Evolutionary conservation across 2,888 invertebrate genomes (phyloP).

Genomic region (Drosophila mimetica): DNA sequence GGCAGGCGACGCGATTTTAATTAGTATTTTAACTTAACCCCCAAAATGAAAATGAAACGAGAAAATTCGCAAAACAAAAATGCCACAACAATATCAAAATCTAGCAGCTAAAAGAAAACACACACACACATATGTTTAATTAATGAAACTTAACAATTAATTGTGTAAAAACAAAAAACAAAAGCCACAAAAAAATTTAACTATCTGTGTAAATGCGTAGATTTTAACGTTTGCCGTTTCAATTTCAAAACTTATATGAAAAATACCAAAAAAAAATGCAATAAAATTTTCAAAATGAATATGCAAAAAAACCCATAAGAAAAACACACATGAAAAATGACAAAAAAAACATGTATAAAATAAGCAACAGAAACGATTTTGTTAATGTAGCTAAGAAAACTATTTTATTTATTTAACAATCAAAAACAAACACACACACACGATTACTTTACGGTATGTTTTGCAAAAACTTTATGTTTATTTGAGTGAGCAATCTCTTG

Average conservation of each 20-base stretch:
- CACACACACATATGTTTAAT: constrained; percentile 41
- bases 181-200: constrained; percentile 46
- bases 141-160: constrained; percentile 52
- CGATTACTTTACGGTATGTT: constrained; percentile 40
- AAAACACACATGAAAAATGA: constrained; percentile 47
- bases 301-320: constrained; percentile 51
- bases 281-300: constrained; percentile 70
- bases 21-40: constrained; percentile 76
- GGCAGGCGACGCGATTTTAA: constrained; percentile 70
- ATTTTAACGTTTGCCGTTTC: constrained; percentile 76
- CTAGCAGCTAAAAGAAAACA: constrained; percentile 57
- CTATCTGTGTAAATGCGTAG: constrained; percentile 73
- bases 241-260: constrained; percentile 56
- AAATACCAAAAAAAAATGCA: constrained; percentile 72
- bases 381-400: constrained; percentile 50
- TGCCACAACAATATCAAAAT: constrained; percentile 70
- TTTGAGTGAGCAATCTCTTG: constrained; percentile 20
- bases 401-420: constrained; percentile 64
- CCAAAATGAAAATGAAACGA: constrained; percentile 46
- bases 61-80: constrained; percentile 34
- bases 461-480: constrained; percentile 43
- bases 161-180: constrained; percentile 54
- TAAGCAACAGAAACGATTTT: constrained; percentile 49
- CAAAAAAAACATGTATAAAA: constrained; percentile 57
- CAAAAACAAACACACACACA: constrained; percentile 38